Evolutionary conservation across 1,140 invertebrate species (phyloP).

Genomic region (Artemia franciscana): DNA sequence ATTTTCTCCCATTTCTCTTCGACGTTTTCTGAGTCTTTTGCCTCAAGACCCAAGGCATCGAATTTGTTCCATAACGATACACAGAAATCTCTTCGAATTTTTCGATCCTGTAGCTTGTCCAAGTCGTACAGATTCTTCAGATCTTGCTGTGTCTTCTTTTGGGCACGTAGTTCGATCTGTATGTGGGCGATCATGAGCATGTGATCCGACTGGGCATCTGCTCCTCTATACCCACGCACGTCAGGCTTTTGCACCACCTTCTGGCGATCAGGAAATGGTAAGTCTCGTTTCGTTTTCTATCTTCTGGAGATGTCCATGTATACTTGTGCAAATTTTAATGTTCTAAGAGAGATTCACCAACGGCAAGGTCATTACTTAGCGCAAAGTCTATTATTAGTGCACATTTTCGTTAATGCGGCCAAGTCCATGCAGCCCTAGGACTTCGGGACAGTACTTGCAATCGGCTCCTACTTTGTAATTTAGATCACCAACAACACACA

Average conservation of each 20-base stretch:
- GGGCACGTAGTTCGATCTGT: too few species aligned
- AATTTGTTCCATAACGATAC: too few species aligned
- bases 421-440: not conserved
- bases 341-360: not conserved
- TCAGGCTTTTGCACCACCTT: not conserved
- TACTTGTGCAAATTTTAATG: not conserved
- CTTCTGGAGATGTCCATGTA: not conserved
- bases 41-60: too few species aligned
- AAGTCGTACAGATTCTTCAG: too few species aligned
- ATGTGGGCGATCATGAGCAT: too few species aligned
- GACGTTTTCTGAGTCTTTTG: too few species aligned
- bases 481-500: not conserved
- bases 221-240: not conserved
- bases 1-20: too few species aligned
- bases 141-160: too few species aligned
- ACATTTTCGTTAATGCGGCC: not conserved
- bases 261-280: not conserved
- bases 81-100: too few species aligned
- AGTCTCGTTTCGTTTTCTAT: not conserved
- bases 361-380: not conserved
- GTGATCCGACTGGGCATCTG: not conserved
- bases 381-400: not conserved
- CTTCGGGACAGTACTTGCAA: not conserved
- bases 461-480: not conserved
- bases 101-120: too few species aligned